Base-by-base conservation (phyloP, 2,797 vertebrate species). In the Thalassophryne amazonica region DNA sequence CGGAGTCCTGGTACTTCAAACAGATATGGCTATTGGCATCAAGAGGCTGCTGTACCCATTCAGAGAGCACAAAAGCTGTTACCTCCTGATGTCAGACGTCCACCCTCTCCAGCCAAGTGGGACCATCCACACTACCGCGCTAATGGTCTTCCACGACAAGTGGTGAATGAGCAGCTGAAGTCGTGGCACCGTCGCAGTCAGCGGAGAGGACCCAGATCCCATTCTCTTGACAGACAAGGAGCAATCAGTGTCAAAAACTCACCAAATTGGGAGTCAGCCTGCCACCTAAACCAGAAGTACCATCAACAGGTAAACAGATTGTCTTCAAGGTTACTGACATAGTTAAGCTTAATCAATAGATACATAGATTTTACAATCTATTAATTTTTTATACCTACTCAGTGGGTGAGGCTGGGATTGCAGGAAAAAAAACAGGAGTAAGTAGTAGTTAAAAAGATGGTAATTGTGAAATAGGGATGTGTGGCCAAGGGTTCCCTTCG, bases 151-250 rank as follows among this genome's bases (percentile, higher is more conserved):
- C 86, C 90, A 13, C 86, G 78, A 10, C 90, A 93, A 3, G 80
- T 87, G 0, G 92, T 95, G 27, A 91, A 85, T 0, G 91, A 94
- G 14, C 92, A 95, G 55, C 90, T 95, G 6, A 91, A 85, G 59
- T 93, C 86, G 0, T 96, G 94, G 94, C 94, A 94, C n/a, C 78
- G 88, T 29, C 91, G 94, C 7, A 93, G 83, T 35, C 90, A 91
- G 35, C 53, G 91, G 32, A 90, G 81, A 20, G 52, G 69, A 1
- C 73, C 90, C 3, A 86, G 91, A 28, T 89, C 93, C 1, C 90
- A 76, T 10, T 95, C 94, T 2, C 88, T 95, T 7, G 94, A 96
- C 75, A 75, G 90, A 21, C 93, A 93, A 41, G 92, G 92, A 8
- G 87, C 91, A 1, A 77, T 93, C 55, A 78, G 88, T 12, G 22